Conservation (phyloP, 2,113 vertebrate species). For the Rhinoptilus africanus region DNA sequence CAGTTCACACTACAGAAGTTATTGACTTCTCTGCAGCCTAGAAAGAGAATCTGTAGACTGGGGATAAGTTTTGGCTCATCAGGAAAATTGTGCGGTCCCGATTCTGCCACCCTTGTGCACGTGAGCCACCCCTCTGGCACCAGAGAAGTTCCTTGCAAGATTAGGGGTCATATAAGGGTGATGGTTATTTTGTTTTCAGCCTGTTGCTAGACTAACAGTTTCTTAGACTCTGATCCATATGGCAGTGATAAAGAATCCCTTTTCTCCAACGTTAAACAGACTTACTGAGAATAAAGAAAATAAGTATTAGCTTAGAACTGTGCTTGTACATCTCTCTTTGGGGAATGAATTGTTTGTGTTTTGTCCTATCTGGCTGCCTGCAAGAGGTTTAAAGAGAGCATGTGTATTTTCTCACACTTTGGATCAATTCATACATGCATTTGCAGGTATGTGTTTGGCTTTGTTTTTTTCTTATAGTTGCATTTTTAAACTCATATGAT, state of each 20-base stretch:
- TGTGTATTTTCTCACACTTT: background rate
- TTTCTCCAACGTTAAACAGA: background rate
- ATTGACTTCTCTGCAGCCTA: background rate
- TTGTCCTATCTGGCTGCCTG: background rate
- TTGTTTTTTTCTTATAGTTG: background rate
- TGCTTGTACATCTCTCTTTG: background rate
- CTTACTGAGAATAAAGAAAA: background rate
- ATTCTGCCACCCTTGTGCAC: background rate
- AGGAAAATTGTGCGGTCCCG: background rate
- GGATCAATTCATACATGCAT: background rate
- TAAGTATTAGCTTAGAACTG: background rate
- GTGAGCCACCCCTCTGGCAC: background rate
- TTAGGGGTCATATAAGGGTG: background rate
- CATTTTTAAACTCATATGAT: background rate
- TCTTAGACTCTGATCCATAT: background rate
- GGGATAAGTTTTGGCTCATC: background rate
- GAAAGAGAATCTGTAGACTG: background rate
- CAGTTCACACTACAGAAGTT: background rate
- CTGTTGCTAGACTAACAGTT: background rate
- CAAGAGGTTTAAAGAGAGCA: background rate
- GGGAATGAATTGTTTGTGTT: background rate
- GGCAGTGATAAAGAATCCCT: background rate
- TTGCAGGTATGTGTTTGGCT: background rate
- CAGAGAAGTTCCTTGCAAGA: background rate
- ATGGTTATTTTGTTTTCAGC: background rate